Base-by-base conservation (phyloP, 1,140 invertebrate species). In the Pseudoatta argentina region DNA sequence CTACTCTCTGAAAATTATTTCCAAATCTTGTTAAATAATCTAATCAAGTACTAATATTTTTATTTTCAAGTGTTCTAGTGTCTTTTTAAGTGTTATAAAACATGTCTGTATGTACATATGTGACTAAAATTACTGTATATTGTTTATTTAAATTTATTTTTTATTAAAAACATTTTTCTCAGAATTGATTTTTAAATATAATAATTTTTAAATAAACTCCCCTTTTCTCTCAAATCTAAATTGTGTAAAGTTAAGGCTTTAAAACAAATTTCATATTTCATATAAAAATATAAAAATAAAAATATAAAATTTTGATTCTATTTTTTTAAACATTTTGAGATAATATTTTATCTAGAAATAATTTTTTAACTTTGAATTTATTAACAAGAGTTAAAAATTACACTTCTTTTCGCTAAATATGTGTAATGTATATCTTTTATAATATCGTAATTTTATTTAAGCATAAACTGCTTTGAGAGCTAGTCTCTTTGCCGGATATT, bases 371-470 rank as follows among this genome's bases (percentile, higher is more conserved):
- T 8, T 64, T n/a, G 12, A 48, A 48, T 14, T 78, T 0, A 48
- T 78, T 66, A n/a, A n/a, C n/a, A n/a, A n/a, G n/a, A n/a, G n/a
- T n/a, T n/a, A 64, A 30, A 64, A 48, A 30, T 78, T 51, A 66
- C 44, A 48, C 14, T 48, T 64, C 7, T 48, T 66, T 27, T 77
- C 0, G 4, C 39, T 6, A 14, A 3, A 48, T 39, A 39, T 39
- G 3, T 39, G 7, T 12, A 44, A 44, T 44, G 8, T 16, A 30
- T 21, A 51, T 66, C 5, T 66, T 30, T 51, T 63, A 51, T 18
- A 2, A 61, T 77, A 51, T 78, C 2, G 21, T 67, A 21, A 66
- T 51, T 34, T 53, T 34, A 55, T 81, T 5, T 44, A 4, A 18
- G 1, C 4, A 12, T 39, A 18, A 76, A 63, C 2, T 81, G 4